Percentiles rank a stretch among this genome's conserved stretches.
Evolutionary conservation across 2,797 vertebrate species (phyloP).

Genomic region (Rhincodon typus): DNA sequence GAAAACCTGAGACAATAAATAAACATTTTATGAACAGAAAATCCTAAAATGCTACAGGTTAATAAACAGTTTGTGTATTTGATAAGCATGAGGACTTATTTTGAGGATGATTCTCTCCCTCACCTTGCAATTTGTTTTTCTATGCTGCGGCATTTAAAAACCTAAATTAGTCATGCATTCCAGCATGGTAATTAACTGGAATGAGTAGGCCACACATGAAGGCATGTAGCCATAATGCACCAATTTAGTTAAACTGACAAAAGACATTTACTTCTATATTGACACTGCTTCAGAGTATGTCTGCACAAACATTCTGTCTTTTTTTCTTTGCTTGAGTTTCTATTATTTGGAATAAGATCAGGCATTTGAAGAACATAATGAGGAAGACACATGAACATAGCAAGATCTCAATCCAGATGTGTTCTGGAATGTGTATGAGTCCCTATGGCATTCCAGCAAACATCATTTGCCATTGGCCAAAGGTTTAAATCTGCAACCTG

Average conservation of each 20-base stretch:
- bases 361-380: background rate
- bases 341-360: background rate
- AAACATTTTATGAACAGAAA: background rate
- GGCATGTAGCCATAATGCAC: background rate
- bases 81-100: background rate
- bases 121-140: background rate
- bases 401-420: conserved; percentile 13
- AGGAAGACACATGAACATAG: background rate
- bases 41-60: background rate
- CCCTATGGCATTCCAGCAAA: background rate
- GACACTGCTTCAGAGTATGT: background rate
- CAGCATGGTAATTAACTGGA: background rate
- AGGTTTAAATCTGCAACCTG: background rate
- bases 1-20: background rate
- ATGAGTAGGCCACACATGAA: background rate
- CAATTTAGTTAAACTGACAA: background rate
- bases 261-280: background rate
- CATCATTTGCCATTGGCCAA: background rate
- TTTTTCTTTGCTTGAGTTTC: background rate
- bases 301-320: background rate
- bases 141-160: background rate
- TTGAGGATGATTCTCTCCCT: background rate
- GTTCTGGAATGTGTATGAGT: background rate
- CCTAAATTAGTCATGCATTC: background rate
- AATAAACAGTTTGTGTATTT: background rate